These are phyloP conservation scores for Chaenodraco wilsoni DNA, from an alignment of 2,797 vertebrate species.

Conservation along the genomic window DNA sequence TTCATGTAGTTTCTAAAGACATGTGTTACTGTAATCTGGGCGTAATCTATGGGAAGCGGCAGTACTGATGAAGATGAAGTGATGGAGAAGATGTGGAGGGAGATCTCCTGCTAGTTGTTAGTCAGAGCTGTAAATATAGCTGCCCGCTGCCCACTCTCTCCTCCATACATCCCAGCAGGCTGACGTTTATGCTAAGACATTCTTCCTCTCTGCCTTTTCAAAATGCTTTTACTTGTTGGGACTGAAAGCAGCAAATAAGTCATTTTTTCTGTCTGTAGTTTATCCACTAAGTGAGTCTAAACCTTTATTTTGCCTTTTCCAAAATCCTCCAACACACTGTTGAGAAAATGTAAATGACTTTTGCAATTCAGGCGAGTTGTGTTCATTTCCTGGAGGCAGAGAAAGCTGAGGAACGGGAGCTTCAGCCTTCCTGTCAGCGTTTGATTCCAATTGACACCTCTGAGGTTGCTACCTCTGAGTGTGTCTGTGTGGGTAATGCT, in stretches of 20 bases:
- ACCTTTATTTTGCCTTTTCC: neutral
- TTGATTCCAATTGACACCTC: constrained; percentile 33
- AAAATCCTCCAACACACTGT: neutral
- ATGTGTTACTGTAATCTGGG: neutral
- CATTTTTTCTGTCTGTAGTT: constrained; percentile 1
- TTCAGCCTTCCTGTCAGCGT: constrained; percentile 5
- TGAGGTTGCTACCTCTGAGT: constrained; percentile 4
- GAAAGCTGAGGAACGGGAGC: constrained; percentile 11
- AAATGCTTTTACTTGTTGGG: constrained; percentile 1
- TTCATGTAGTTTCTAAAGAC: constrained; percentile 6
- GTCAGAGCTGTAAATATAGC: constrained; percentile 74
- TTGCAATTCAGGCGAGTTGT: constrained; percentile 11
- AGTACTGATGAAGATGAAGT: constrained; percentile 26
- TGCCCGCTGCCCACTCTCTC: constrained; percentile 63
- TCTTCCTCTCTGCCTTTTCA: constrained; percentile 25
- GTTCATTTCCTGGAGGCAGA: constrained; percentile 2
- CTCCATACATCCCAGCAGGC: constrained; percentile 59
- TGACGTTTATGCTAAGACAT: constrained; percentile 25
- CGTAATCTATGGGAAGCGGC: constrained; percentile 17
- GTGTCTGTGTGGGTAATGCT: neutral
- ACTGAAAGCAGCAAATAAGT: constrained; percentile 7
- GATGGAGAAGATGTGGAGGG: constrained; percentile 44
- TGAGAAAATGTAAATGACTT: constrained; percentile 17
- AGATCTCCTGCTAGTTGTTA: constrained; percentile 56
- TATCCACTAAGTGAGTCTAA: neutral